Base-by-base conservation (phyloP, 2,888 invertebrate genomes). In the Hemistola chrysoprasaria region DNA sequence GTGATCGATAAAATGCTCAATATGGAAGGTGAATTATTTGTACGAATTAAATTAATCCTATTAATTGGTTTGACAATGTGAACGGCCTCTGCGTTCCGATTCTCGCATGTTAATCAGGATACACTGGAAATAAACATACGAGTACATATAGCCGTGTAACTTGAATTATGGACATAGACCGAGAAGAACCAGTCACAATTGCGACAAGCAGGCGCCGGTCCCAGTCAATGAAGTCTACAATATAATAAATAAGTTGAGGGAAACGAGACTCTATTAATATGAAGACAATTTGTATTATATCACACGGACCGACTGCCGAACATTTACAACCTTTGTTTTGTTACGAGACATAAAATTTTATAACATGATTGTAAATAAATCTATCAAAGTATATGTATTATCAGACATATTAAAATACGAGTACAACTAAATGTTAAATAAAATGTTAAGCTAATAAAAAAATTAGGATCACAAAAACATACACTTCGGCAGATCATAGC, bases 151-250 rank as follows among this genome's bases (percentile, higher is more conserved):
- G 16, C 16, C 28, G 9, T 62, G 67, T 70, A 68, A 69, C 72
- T 77, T 75, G 72, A 77, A 73, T 72, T 79, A 82, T 80, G 78
- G 76, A 63, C 74, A 78, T 71, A 71, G 77, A 82, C 83, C 85
- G 69, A 82, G 81, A 83, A 79, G 80, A 84, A 84, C 86, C 83
- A 85, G 85, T 85, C 80, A 80, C 78, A 77, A 79, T 73, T 78
- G 83, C 86, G 83, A 74, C 83, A 75, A 73, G 70, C 71, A 66
- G 86, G 83, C 85, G 84, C 84, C 85, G 65, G 65, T 50, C 62
- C 65, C 77, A 71, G 74, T 82, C 83, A 83, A 84, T 82, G 81
- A 74, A 80, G 78, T 73, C 73, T 71, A 74, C 72, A 73, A 80
- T 75, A 79, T 81, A 79, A 77, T 77, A 81, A 78, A 82, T 77